These are phyloP conservation scores for Spongia lamella DNA, from an alignment of 37 sponge, comb jelly and placozoan species.

Conservation along the genomic window DNA sequence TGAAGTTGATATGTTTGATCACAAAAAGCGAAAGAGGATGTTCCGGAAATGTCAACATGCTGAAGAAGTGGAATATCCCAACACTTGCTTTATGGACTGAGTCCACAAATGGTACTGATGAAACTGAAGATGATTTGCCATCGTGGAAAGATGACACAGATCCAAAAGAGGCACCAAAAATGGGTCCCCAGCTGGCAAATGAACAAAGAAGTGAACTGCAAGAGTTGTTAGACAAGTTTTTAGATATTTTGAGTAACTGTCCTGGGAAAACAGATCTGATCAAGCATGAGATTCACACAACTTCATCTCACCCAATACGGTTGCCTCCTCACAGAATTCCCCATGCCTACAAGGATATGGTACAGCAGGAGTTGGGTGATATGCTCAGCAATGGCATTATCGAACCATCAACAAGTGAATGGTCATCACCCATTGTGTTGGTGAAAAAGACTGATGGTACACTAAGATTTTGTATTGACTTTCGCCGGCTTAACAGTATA, in stretches of 20 bases:
- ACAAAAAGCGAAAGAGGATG: neutral
- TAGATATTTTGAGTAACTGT: slow-evolving; percentile 9
- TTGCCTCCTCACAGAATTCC: slow-evolving; percentile 41
- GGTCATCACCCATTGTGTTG: slow-evolving; percentile 54
- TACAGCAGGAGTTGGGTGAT: slow-evolving; percentile 37
- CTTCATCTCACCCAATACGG: slow-evolving; percentile 17
- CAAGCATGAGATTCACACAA: slow-evolving; percentile 27
- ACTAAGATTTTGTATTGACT: slow-evolving; percentile 58
- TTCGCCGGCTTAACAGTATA: slow-evolving; percentile 43
- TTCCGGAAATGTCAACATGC: too few species aligned
- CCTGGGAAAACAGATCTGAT: slow-evolving; percentile 26
- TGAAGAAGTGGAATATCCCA: slow-evolving; percentile 6
- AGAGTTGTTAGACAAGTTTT: slow-evolving; percentile 19
- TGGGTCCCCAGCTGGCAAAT: slow-evolving; percentile 5
- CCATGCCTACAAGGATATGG: slow-evolving; percentile 22
- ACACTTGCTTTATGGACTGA: too few species aligned
- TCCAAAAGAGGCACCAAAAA: neutral
- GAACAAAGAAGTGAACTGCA: slow-evolving; percentile 8
- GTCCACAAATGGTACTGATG: neutral
- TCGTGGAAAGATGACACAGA: slow-evolving; percentile 24
- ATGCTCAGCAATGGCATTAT: slow-evolving; percentile 39
- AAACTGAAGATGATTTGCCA: slow-evolving; percentile 4
- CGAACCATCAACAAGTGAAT: slow-evolving; percentile 51
- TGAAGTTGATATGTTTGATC: slow-evolving; percentile 18
- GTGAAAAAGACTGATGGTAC: slow-evolving; percentile 59